Conservation (phyloP, 2,113 vertebrate species). For the Cranoglanis bouderius region DNA sequence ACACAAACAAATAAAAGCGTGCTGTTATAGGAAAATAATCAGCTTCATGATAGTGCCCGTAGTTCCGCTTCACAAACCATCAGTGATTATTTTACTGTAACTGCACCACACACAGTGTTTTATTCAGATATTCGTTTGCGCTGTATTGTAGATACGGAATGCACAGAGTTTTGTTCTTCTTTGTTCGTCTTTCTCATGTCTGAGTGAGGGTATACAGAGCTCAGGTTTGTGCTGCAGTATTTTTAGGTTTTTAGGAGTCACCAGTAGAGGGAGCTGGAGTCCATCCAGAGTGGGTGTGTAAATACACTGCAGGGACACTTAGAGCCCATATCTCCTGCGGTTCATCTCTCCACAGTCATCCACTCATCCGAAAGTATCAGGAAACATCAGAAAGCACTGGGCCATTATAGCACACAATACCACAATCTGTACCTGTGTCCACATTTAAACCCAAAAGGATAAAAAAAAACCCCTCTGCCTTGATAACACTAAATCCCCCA, state of each 20-base stretch:
- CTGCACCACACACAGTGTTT: neutral
- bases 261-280: conserved; percentile 72
- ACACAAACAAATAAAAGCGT: neutral
- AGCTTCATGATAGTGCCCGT: neutral
- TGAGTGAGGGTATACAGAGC: neutral
- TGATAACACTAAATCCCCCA: too few relatives aligned
- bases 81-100: neutral
- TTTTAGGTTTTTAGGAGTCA: neutral
- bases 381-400: conserved; percentile 13
- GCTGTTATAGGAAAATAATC: too few relatives aligned
- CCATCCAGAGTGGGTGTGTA: conserved; percentile 47
- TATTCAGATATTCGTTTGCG: neutral
- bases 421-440: neutral
- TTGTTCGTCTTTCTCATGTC: neutral
- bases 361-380: neutral
- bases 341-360: conserved; percentile 28
- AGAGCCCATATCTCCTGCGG: conserved; percentile 21
- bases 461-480: neutral
- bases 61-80: neutral
- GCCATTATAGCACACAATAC: neutral
- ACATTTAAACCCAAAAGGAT: neutral
- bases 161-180: neutral
- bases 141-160: neutral
- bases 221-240: conserved; percentile 13
- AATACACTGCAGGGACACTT: conserved; percentile 18